These are phyloP conservation scores for Mycteria americana DNA, from an alignment of 2,797 vertebrate genomes.

Conservation along the genomic window DNA sequence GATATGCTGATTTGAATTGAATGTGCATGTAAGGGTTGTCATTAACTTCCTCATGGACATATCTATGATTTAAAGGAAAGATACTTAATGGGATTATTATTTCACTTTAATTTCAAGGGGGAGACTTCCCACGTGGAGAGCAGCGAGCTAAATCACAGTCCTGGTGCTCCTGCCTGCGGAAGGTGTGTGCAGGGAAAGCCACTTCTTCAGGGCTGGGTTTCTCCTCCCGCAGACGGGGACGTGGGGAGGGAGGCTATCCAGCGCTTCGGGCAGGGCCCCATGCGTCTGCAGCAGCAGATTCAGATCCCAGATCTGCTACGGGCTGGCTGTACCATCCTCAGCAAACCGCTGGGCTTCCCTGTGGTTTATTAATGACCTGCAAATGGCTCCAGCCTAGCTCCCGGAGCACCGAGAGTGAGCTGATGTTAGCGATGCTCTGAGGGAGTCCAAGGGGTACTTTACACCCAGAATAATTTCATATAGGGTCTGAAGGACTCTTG, in stretches of 20 bases:
- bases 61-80: constrained; percentile 64
- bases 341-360: not conserved
- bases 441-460: not conserved
- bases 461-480: not conserved
- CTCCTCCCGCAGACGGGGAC: fast-evolving
- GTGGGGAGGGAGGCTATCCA: fast-evolving
- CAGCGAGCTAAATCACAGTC: not conserved
- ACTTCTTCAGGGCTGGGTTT: not conserved
- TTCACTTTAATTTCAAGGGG: constrained; percentile 36
- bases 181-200: not conserved
- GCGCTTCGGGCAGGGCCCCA: too few species aligned
- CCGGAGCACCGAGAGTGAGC: fast-evolving
- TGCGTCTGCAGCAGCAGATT: not conserved
- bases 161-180: not conserved
- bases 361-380: not conserved
- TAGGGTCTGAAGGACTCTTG: not conserved
- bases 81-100: constrained; percentile 44
- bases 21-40: constrained; percentile 57
- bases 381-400: fast-evolving
- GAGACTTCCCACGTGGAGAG: not conserved
- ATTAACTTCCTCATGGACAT: constrained; percentile 61
- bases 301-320: not conserved
- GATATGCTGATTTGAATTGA: constrained; percentile 70
- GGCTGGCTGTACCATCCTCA: fast-evolving
- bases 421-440: not conserved